Conservation (phyloP, 2,113 vertebrate genomes). For the Nerophis ophidion region DNA sequence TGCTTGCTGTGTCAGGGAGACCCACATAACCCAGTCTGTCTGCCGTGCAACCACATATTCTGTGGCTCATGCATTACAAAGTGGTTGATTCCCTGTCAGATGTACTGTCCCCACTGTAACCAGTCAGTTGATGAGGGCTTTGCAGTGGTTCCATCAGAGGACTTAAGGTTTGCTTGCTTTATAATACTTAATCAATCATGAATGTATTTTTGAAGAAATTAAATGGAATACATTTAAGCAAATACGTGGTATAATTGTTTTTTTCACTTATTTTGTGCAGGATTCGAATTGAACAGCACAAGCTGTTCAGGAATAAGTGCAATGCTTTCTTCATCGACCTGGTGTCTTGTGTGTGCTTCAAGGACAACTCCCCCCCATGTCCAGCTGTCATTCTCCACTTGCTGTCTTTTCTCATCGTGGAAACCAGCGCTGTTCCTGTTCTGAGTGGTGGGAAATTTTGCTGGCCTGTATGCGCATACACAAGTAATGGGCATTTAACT, state of each 20-base stretch:
- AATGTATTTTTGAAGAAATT: no score
- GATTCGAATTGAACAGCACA: constrained; percentile 61
- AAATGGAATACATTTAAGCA: not conserved
- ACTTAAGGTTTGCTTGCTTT: constrained; percentile 66
- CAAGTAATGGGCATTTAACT: not conserved
- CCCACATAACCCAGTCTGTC: constrained; percentile 71
- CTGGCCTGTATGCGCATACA: not conserved
- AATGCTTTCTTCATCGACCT: constrained; percentile 90
- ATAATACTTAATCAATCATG: not conserved
- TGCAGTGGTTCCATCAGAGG: constrained; percentile 52
- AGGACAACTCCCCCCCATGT: constrained; percentile 81
- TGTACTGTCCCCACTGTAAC: constrained; percentile 77
- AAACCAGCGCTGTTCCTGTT: constrained; percentile 31
- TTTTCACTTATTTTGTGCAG: constrained; percentile 6
- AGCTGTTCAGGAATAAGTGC: constrained; percentile 80
- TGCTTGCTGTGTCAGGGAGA: constrained; percentile 81
- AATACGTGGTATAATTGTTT: not conserved
- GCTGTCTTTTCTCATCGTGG: constrained; percentile 78
- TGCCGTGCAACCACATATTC: constrained; percentile 80
- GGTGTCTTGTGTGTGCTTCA: constrained; percentile 89
- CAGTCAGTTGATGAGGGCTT: constrained; percentile 52
- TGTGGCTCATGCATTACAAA: constrained; percentile 75
- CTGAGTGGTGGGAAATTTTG: constrained; percentile 38
- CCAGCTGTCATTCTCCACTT: constrained; percentile 71
- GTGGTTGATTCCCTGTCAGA: constrained; percentile 73